A percentile compares a stretch with the other conserved stretches of the same genome.
Conservation (phyloP, 2,888 invertebrate genomes). For the Drosophila siamana region DNA sequence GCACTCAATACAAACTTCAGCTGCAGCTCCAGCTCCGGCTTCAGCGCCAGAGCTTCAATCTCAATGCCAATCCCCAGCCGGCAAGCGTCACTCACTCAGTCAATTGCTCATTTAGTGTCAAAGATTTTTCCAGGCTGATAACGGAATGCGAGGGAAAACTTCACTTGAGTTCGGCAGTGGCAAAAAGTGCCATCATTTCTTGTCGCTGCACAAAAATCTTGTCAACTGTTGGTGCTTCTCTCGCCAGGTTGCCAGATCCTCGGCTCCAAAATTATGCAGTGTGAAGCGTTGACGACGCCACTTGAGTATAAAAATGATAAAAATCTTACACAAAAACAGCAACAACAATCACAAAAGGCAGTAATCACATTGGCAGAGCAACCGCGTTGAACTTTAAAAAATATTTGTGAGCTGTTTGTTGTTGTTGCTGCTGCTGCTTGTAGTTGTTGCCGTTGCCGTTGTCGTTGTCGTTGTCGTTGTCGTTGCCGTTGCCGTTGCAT, state of each 20-base stretch:
- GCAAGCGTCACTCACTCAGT: slow-evolving; percentile 73
- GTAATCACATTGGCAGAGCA: slow-evolving; percentile 62
- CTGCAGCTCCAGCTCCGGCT: not conserved
- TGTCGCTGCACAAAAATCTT: slow-evolving; percentile 80
- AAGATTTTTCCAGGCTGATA: slow-evolving; percentile 75
- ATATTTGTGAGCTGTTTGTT: slow-evolving; percentile 40
- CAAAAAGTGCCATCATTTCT: slow-evolving; percentile 74
- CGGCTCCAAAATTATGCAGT: slow-evolving; percentile 78
- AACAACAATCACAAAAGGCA: slow-evolving; percentile 49
- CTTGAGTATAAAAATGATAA: slow-evolving; percentile 77
- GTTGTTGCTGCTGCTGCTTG: slow-evolving; percentile 43
- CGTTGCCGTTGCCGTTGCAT: slow-evolving; percentile 40
- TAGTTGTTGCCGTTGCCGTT: slow-evolving; percentile 34
- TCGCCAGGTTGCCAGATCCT: slow-evolving; percentile 10
- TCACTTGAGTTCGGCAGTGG: slow-evolving; percentile 19
- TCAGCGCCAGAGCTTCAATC: slow-evolving; percentile 9
- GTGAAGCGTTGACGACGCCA: slow-evolving; percentile 79
- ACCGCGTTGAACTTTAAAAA: slow-evolving; percentile 69
- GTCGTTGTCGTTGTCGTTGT: no score
- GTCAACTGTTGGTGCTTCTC: slow-evolving; percentile 61
- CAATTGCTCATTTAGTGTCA: slow-evolving; percentile 82
- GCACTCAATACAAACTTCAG: not conserved
- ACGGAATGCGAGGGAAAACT: slow-evolving; percentile 43
- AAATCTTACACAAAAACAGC: slow-evolving; percentile 58
- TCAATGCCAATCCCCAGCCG: slow-evolving; percentile 31